Evolutionary conservation across 2,797 vertebrate genomes (phyloP), one percentile per base, ranked within the genome.

Genomic region (Mus spretus): DNA sequence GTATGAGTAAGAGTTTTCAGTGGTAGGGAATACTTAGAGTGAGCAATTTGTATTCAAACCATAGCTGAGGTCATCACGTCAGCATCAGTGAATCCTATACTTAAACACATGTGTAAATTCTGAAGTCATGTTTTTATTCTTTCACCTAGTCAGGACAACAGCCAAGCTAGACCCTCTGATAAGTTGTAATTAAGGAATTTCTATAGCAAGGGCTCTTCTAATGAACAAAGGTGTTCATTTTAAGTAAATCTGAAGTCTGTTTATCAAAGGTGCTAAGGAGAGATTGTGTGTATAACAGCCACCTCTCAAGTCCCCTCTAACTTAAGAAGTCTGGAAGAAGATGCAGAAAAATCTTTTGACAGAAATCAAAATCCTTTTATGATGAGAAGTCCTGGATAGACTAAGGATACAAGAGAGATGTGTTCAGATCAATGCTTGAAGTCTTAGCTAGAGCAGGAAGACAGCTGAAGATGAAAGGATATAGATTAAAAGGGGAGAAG

Each of bases 151-250:
- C 20, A 95, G 78, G 34, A 70, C 2, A 0, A 40, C 92, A 80
- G 34, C 10, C 57, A 82, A 79, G 6, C 57, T 72, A 93, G 67
- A 94, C 53, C 15, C 17, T 31, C 61, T 77, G 53, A 22, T 55
- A 88, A 47, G 13, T 78, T 82, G 72, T 93, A 92, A 83, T 90
- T 81, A 65, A 93, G 59, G 74, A 85, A 84, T 90, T 55, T 92
- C 3, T 89, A 81, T 70, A 93, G 79, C 37, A 88, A 81, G 37
- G 89, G n/a, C 81, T 65, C 95, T 90, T 72, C 50, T 93, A 85
- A 50, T 84, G 7, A 93, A 40, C 87, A 67, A 26, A 91, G 8
- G n/a, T 95, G 57, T 78, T 15, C 34, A 24, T 90, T 91, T 81
- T 82, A 80, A 93, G 53, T 55, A 93, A 91, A 19, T 75, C 13